These are phyloP conservation scores for Lochmaea capreae DNA, from an alignment of 2,888 invertebrate genomes.

Conservation along the genomic window DNA sequence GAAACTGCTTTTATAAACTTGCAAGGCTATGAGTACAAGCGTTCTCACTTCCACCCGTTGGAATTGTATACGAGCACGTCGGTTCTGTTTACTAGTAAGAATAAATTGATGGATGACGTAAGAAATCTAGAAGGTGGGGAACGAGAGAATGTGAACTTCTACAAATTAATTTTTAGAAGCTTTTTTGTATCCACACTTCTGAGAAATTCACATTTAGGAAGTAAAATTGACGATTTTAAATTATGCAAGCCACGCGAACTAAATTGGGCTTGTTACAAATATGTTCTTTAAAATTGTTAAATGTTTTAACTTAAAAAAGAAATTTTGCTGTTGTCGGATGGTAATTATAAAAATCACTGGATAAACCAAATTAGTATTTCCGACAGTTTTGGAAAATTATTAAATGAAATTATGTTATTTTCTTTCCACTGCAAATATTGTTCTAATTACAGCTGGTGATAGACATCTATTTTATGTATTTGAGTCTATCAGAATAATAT, in stretches of 20 bases:
- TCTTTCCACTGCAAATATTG: too few species aligned
- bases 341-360: too few species aligned
- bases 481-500: too few species aligned
- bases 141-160: conserved; percentile 28
- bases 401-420: too few species aligned
- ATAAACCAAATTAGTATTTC: too few species aligned
- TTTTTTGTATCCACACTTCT: conserved; percentile 9
- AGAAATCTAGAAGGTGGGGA: conserved; percentile 20
- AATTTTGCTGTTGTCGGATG: too few species aligned
- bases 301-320: too few species aligned
- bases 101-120: conserved; percentile 38
- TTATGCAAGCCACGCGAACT: conserved; percentile 1
- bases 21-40: conserved; percentile 37
- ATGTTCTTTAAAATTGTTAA: not conserved
- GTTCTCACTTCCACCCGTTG: conserved; percentile 32
- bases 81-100: conserved; percentile 27
- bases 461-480: too few species aligned
- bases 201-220: conserved; percentile 32
- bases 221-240: conserved; percentile 7
- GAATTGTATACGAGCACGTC: conserved; percentile 2
- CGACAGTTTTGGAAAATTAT: too few species aligned
- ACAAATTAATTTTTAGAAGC: conserved; percentile 25
- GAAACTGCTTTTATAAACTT: conserved; percentile 44
- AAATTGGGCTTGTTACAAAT: not conserved
- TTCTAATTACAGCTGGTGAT: too few species aligned